phyloP scores from a whole-genome alignment of 2,113 vertebrate genomes.

The Heptranchias perlo region DNA sequence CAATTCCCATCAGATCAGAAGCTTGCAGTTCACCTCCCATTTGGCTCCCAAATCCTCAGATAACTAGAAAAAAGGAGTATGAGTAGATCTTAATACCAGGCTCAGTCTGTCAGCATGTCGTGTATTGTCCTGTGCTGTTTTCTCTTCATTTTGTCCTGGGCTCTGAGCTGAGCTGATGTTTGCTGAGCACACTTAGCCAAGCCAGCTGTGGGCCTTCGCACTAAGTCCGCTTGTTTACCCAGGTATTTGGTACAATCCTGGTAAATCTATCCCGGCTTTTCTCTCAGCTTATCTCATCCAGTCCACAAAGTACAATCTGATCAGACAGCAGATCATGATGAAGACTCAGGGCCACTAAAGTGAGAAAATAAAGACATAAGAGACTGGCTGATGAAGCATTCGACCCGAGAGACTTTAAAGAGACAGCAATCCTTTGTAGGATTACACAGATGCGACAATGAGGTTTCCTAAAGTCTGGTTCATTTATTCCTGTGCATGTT shows the following conservation, averaged over 20 bases:
- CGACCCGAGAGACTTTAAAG: not conserved
- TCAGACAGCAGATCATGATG: not conserved
- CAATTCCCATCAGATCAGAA: slow-evolving; percentile 46
- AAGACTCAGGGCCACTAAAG: not conserved
- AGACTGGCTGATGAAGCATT: not conserved
- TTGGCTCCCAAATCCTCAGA: slow-evolving; percentile 55
- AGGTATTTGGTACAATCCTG: slow-evolving; percentile 64
- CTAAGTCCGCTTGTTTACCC: slow-evolving; percentile 64
- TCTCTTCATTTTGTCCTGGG: slow-evolving; percentile 45
- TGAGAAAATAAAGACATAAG: not conserved
- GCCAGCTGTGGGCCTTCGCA: slow-evolving; percentile 67
- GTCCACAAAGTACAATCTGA: not conserved
- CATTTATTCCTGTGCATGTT: slow-evolving; percentile 7
- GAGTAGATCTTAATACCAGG: slow-evolving; percentile 46
- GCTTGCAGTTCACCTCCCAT: slow-evolving; percentile 47
- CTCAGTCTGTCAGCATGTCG: slow-evolving; percentile 47
- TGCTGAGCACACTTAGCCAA: slow-evolving; percentile 59
- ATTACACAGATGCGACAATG: slow-evolving; percentile 2
- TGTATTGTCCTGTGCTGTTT: slow-evolving; percentile 54
- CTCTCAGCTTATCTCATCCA: slow-evolving; percentile 47
- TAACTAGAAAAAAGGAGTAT: slow-evolving; percentile 47
- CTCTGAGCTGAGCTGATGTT: slow-evolving; percentile 55
- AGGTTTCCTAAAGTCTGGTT: not conserved
- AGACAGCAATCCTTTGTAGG: not conserved
- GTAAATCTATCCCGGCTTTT: slow-evolving; percentile 55